Percentiles rank a stretch among this genome's conserved stretches.
Conservation (phyloP, 2,888 invertebrate genomes). For the Lepidochrysops patricia region DNA sequence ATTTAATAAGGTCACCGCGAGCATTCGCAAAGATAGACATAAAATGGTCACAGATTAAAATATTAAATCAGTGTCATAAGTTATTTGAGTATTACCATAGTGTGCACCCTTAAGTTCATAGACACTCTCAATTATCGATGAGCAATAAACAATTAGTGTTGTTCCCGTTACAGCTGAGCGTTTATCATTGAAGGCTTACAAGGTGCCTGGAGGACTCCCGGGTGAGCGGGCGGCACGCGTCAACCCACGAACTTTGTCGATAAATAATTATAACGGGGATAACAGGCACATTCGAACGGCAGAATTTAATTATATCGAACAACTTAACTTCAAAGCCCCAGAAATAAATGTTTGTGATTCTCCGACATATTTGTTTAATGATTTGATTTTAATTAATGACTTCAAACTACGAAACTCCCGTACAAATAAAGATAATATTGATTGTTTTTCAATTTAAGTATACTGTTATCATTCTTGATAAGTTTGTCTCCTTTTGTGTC, state of each 20-base stretch:
- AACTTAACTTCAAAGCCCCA: slow-evolving; percentile 24
- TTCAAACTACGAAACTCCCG: too few species aligned
- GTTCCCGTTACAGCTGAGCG: neutral
- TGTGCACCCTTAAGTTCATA: too few species aligned
- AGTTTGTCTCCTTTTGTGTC: too few species aligned
- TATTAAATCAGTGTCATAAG: too few species aligned
- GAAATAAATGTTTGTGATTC: slow-evolving; percentile 26
- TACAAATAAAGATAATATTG: too few species aligned
- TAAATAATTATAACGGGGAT: slow-evolving; percentile 24
- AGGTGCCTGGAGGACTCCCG: neutral
- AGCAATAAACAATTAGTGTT: neutral
- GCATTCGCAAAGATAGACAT: too few species aligned
- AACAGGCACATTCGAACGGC: slow-evolving; percentile 16
- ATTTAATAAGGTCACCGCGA: too few species aligned
- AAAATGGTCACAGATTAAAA: too few species aligned
- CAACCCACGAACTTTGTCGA: slow-evolving; percentile 16
- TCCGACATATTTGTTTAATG: neutral
- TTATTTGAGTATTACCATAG: too few species aligned
- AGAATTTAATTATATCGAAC: slow-evolving; percentile 29
- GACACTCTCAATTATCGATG: neutral
- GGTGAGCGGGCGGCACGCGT: neutral
- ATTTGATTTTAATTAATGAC: neutral
- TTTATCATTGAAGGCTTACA: neutral
- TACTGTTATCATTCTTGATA: too few species aligned
- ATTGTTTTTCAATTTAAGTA: too few species aligned